Percentiles rank a stretch among this genome's conserved stretches.
Evolutionary conservation across 2,113 vertebrate species (phyloP).

Genomic region (Istiophorus platypterus): DNA sequence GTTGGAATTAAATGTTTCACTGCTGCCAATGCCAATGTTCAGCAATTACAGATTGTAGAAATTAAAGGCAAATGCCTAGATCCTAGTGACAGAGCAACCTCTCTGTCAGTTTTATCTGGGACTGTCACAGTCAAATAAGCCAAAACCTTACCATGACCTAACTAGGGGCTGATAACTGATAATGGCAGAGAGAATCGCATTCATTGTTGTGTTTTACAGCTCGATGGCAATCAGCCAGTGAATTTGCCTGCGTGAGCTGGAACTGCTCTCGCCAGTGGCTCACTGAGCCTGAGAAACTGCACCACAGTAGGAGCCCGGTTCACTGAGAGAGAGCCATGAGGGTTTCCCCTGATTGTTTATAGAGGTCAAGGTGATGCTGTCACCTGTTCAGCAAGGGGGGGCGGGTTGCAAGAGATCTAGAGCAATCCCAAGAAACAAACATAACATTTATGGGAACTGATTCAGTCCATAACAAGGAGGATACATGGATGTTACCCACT

Average conservation of each 20-base stretch:
- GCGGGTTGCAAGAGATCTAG: background rate
- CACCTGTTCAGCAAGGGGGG: constrained; percentile 23
- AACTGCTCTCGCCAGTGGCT: constrained; percentile 42
- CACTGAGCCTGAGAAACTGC: constrained; percentile 59
- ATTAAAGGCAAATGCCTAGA: background rate
- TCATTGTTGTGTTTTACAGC: constrained; percentile 51
- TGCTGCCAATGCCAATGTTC: background rate
- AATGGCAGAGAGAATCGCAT: constrained; percentile 26
- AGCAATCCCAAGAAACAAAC: background rate
- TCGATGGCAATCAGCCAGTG: constrained; percentile 45
- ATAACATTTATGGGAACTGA: background rate
- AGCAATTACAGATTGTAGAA: background rate
- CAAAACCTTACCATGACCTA: constrained; percentile 29
- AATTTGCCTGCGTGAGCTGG: constrained; percentile 46
- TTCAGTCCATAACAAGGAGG: background rate
- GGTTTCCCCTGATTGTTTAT: constrained; percentile 32
- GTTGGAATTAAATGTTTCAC: background rate
- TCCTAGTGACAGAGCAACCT: background rate
- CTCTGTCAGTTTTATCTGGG: constrained; percentile 9
- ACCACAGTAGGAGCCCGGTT: constrained; percentile 20
- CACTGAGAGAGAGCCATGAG: background rate
- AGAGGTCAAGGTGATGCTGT: constrained; percentile 51
- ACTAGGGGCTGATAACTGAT: constrained; percentile 33
- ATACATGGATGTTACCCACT: background rate
- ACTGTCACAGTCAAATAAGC: constrained; percentile 3